These are phyloP conservation scores for Chloropsis cyanopogon DNA, from an alignment of 2,113 vertebrate species.

Conservation along the genomic window DNA sequence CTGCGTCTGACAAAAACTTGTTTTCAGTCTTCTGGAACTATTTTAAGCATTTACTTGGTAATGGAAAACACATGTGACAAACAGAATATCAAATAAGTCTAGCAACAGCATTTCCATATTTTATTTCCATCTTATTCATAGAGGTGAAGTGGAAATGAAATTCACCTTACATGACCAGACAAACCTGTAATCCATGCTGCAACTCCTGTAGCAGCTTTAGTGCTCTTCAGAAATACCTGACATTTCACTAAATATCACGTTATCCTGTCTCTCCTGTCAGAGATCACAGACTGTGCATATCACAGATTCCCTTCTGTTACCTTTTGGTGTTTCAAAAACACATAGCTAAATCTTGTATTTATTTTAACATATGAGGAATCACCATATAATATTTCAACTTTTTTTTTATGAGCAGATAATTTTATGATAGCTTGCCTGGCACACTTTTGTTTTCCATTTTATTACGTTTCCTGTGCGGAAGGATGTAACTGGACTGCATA, in stretches of 20 bases:
- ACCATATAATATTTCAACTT: neutral
- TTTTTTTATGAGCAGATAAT: neutral
- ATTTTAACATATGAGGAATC: neutral
- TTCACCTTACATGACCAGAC: constrained; percentile 1
- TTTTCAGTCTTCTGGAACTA: constrained; percentile 15
- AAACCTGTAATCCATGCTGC: neutral
- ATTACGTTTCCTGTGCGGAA: neutral
- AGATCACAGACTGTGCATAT: neutral
- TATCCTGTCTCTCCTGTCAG: neutral
- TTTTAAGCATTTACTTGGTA: constrained; percentile 20
- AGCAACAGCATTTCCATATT: neutral
- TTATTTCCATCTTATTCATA: constrained; percentile 20
- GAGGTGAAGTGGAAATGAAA: neutral
- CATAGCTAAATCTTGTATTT: neutral
- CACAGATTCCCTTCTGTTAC: neutral
- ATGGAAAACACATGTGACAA: constrained; percentile 37
- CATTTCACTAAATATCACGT: neutral
- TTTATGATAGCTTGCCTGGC: neutral
- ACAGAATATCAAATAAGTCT: constrained; percentile 1
- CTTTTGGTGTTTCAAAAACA: neutral
- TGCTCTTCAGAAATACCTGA: neutral
- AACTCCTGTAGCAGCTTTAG: neutral
- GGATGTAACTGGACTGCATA: neutral
- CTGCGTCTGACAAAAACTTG: constrained; percentile 27
- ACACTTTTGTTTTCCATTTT: neutral